These are phyloP conservation scores for Tyria jacobaeae DNA, from an alignment of 2,888 invertebrate genomes.

Conservation along the genomic window DNA sequence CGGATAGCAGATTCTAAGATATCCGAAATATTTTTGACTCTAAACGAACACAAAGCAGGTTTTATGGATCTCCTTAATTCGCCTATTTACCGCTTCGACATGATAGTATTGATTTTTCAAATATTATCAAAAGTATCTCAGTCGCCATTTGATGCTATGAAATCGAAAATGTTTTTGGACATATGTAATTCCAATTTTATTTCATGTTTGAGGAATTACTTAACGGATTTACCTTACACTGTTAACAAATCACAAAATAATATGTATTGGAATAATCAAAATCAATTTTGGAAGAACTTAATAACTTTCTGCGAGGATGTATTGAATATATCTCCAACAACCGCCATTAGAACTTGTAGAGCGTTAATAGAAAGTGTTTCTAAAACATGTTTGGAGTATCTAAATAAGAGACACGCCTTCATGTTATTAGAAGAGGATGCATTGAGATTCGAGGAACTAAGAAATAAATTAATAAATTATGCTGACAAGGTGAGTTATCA, in stretches of 20 bases:
- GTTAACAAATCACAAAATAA: constrained; percentile 40
- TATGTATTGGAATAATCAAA: constrained; percentile 70
- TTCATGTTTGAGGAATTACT: constrained; percentile 60
- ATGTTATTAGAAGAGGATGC: constrained; percentile 53
- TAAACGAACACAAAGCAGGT: constrained; percentile 62
- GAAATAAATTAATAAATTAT: constrained; percentile 53
- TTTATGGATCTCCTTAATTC: constrained; percentile 66
- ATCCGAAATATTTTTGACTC: constrained; percentile 64
- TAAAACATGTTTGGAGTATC: constrained; percentile 61
- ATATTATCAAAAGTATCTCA: constrained; percentile 71
- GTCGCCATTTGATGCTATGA: constrained; percentile 68
- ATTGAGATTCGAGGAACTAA: constrained; percentile 56
- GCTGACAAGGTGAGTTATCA: constrained; percentile 56
- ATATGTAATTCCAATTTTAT: constrained; percentile 72
- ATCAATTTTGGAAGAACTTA: constrained; percentile 72
- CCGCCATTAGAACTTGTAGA: constrained; percentile 67
- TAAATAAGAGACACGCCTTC: constrained; percentile 61
- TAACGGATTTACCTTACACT: constrained; percentile 69
- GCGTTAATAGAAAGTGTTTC: constrained; percentile 66
- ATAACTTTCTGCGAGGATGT: constrained; percentile 68
- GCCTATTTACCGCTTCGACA: constrained; percentile 63
- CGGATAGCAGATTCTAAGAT: constrained; percentile 63
- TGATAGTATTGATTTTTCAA: constrained; percentile 69
- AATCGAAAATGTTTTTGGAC: constrained; percentile 65
- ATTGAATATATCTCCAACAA: constrained; percentile 66